A percentile compares a stretch with the other conserved stretches of the same genome.
phyloP scores from a whole-genome alignment of 2,888 invertebrate species.

The Epicampocera succincta region DNA sequence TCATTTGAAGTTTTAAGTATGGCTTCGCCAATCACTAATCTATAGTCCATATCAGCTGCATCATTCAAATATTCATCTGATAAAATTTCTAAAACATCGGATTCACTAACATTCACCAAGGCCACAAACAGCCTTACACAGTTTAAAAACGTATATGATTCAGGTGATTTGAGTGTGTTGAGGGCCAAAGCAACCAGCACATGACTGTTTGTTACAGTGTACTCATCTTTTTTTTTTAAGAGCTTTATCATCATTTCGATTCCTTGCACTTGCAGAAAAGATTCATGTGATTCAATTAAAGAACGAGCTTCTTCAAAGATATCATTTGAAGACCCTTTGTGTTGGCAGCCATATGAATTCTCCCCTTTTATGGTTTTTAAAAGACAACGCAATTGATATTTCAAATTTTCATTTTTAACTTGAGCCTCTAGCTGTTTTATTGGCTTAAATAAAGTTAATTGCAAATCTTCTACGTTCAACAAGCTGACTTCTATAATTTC shows the following conservation, averaged over 20 bases:
- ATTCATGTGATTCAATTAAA: slow-evolving; percentile 76
- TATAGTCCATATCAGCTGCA: slow-evolving; percentile 75
- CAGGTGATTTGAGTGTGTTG: slow-evolving; percentile 76
- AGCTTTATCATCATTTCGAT: slow-evolving; percentile 78
- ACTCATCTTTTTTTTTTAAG: slow-evolving; percentile 74
- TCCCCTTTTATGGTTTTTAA: slow-evolving; percentile 12
- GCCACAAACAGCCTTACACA: slow-evolving; percentile 79
- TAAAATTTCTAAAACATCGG: slow-evolving; percentile 78
- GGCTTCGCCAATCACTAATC: slow-evolving; percentile 80
- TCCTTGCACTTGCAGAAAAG: slow-evolving; percentile 80
- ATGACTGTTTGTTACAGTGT: slow-evolving; percentile 76
- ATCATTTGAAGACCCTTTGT: neutral
- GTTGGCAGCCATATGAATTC: neutral
- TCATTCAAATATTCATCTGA: slow-evolving; percentile 79
- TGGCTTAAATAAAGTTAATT: slow-evolving; percentile 13
- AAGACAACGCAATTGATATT: slow-evolving; percentile 40
- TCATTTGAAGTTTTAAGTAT: slow-evolving; percentile 78
- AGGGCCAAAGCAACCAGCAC: slow-evolving; percentile 78
- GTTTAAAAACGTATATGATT: slow-evolving; percentile 81
- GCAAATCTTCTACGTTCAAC: slow-evolving; percentile 9
- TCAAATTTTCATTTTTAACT: slow-evolving; percentile 26
- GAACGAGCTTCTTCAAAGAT: slow-evolving; percentile 74
- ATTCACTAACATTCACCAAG: slow-evolving; percentile 77
- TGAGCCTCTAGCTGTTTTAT: slow-evolving; percentile 33
- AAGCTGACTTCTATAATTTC: slow-evolving; percentile 50